A percentile compares a stretch with the other conserved stretches of the same genome.
Conservation (phyloP, 2,797 vertebrate genomes). For the Kryptolebias ocellatus region DNA sequence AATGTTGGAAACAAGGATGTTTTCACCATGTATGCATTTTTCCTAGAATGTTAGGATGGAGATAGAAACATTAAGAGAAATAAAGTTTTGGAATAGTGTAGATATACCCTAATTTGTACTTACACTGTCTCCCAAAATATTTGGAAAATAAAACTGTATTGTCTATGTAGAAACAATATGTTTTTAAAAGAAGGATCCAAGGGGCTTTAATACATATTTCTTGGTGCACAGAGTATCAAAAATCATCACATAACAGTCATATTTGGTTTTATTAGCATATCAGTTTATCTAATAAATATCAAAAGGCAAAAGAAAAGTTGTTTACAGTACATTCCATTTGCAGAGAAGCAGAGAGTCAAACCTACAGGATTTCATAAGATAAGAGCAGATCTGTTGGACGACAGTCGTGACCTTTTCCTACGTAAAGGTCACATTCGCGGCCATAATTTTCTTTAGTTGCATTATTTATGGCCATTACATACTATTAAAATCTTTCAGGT, state of each 20-base stretch:
- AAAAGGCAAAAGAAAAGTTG: conserved; percentile 70
- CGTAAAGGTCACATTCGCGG: conserved; percentile 58
- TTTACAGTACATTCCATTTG: conserved; percentile 82
- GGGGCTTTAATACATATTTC: background rate
- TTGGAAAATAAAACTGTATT: too few species aligned
- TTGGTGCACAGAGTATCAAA: conserved; percentile 22
- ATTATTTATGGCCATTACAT: conserved; percentile 34
- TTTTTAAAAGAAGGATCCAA: background rate
- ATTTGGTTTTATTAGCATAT: conserved; percentile 84
- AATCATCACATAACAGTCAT: conserved; percentile 63
- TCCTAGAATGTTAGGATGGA: too few species aligned
- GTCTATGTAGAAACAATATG: too few species aligned
- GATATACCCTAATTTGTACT: too few species aligned
- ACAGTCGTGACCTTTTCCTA: conserved; percentile 47
- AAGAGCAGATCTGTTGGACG: conserved; percentile 50
- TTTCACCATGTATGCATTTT: too few species aligned
- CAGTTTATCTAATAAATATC: conserved; percentile 78
- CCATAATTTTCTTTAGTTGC: conserved; percentile 37
- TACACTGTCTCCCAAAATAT: too few species aligned
- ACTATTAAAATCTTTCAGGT: conserved; percentile 68
- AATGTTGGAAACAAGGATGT: too few species aligned
- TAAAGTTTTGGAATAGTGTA: too few species aligned
- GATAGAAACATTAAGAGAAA: too few species aligned
- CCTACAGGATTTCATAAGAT: conserved; percentile 60
- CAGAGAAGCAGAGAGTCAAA: conserved; percentile 66